Base-by-base conservation (phyloP, 2,797 vertebrate genomes). In the Fringilla coelebs region DNA sequence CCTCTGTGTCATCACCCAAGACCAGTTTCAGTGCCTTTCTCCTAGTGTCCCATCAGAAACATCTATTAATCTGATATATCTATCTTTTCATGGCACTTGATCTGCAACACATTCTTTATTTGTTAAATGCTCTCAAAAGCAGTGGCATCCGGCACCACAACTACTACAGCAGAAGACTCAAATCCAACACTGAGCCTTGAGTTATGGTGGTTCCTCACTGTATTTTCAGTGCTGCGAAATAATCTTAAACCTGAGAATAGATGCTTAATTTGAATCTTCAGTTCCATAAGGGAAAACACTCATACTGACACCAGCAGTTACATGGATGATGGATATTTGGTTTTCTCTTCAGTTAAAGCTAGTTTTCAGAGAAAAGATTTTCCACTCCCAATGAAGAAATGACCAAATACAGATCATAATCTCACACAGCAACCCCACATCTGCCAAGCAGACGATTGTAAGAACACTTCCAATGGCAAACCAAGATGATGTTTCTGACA, bases 301-400 rank as follows among this genome's bases (percentile, higher is more conserved):
- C 31, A 6, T 3, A 41, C 10, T 32, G 38, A 76, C 16, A 36
- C 3, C 0, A 2, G 63, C 1, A 4, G 54, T 12, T 19, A 54
- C 10, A 2, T 1, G 38, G 52, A n/a, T 25, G 46, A 68, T 3
- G 22, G 38, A 15, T 31, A 29, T 29, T 32, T 73, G 55, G 17
- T 10, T n/a, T 54, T 29, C 36, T 67, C 46, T 72, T 62, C 49
- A 40, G 29, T 40, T 74, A 40, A 57, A 78, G 17, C 29, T 19
- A 29, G 25, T n/a, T 58, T 67, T 31, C 61, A 41, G 29, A 63
- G 21, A 28, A 61, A 52, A 55, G 1, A 46, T 57, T 31, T 52
- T 45, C 43, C 13, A 41, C 9, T 71, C 40, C 20, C 60, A 38
- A 65, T 32, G 46, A 57, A 67, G 82, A 83, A 38, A 29, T 10